These are phyloP conservation scores for Cliona cf. orientalis DNA, from an alignment of 37 sponge, comb jelly and placozoan genomes.

Conservation along the genomic window DNA sequence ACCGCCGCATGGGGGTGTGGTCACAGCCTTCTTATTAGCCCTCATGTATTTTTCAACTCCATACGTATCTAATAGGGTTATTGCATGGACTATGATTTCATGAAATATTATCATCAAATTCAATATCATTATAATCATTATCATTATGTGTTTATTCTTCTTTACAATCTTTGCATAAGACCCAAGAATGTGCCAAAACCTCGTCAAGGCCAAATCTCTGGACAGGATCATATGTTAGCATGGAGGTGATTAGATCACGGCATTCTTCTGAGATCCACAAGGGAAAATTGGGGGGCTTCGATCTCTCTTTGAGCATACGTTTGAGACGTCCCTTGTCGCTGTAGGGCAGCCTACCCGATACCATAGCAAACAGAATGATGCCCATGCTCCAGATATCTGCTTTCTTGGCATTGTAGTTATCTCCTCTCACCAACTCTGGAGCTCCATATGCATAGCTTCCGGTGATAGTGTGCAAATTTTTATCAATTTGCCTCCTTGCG, in stretches of 20 bases:
- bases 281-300: conserved; percentile 40
- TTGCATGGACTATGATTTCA: too few species aligned
- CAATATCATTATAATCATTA: too few species aligned
- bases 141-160: background rate
- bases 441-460: conserved; percentile 81
- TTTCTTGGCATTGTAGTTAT: conserved; percentile 60
- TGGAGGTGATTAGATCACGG: conserved; percentile 19
- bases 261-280: conserved; percentile 21
- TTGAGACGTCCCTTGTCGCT: conserved; percentile 50
- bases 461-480: conserved; percentile 45
- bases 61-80: too few species aligned
- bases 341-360: conserved; percentile 51
- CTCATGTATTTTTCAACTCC: too few species aligned
- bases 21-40: too few species aligned
- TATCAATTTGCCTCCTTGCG: conserved; percentile 64
- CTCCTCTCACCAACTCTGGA: conserved; percentile 63
- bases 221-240: conserved; percentile 46
- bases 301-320: conserved; percentile 51
- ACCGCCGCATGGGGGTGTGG: too few species aligned
- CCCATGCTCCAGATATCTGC: conserved; percentile 75
- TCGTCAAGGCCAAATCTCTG: conserved; percentile 25
- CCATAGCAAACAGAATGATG: conserved; percentile 65
- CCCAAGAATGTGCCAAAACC: conserved; percentile 56
- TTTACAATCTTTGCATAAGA: conserved; percentile 4
- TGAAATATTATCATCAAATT: too few species aligned